Conservation (phyloP, 2,113 vertebrate genomes). For the Labrus mixtus region DNA sequence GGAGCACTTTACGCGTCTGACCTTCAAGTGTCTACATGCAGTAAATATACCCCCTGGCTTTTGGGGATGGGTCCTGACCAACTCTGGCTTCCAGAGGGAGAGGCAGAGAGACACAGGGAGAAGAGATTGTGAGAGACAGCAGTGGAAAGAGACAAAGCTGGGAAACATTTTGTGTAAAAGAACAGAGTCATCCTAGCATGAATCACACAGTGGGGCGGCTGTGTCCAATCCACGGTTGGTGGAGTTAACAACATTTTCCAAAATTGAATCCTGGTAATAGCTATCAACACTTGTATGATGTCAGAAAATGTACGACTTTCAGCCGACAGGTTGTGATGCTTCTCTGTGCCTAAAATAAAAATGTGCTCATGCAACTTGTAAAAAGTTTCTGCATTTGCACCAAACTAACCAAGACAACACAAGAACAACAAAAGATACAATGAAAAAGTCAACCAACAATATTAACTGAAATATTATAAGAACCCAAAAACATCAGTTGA, state of each 20-base stretch:
- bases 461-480: too few relatives aligned
- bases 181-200: slow-evolving; percentile 17
- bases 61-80: slow-evolving; percentile 50
- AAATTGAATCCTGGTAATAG: slow-evolving; percentile 31
- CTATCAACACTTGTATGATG: background rate
- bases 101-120: background rate
- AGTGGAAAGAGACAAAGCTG: slow-evolving; percentile 30
- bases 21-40: slow-evolving; percentile 84
- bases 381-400: too few relatives aligned
- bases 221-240: background rate
- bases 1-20: slow-evolving; percentile 77
- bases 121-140: slow-evolving; percentile 52
- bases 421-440: too few relatives aligned
- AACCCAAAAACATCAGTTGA: too few relatives aligned
- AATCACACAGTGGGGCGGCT: slow-evolving; percentile 25
- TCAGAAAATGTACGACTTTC: slow-evolving; percentile 4
- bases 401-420: too few relatives aligned
- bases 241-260: slow-evolving; percentile 48
- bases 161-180: slow-evolving; percentile 7
- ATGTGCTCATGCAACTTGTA: too few relatives aligned
- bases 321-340: background rate
- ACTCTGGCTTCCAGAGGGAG: slow-evolving; percentile 48
- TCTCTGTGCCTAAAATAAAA: too few relatives aligned
- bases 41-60: slow-evolving; percentile 81
- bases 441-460: too few relatives aligned